Base-by-base conservation (phyloP, 2,113 vertebrate species). In the Callospermophilus lateralis region DNA sequence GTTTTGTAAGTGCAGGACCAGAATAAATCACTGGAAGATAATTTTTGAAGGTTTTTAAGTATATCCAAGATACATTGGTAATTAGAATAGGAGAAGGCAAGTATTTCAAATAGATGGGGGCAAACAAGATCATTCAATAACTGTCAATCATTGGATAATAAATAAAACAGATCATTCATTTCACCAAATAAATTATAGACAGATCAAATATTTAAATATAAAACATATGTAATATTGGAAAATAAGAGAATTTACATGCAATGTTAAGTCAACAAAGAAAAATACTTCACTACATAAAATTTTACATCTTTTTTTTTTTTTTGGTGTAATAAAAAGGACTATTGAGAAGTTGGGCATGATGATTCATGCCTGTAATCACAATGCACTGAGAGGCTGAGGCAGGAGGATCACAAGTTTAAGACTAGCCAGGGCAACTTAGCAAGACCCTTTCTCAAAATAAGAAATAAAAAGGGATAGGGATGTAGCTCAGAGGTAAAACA, bases 181-280 rank as follows among this genome's bases (percentile, higher is more conserved):
- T 95, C 39, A 51, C 9, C n/a, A 63, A 76, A 70, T 63, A 88
- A 94, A 92, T 79, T 85, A 32, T 24, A 70, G 15, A 77, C 1
- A 90, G 4, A 85, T 55, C 19, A 72, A 92, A 86, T 20, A 85
- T 77, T 65, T 95, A 92, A 86, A 79, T 42, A 93, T 39, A 63
- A n/a, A 84, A 83, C 24, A 67, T 51, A 51, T 16, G 67, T 32
- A 88, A 48, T 48, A 74, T 37, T 48, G 6, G 48, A 39, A 79
- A 96, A 76, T 48, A 9, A 8, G 37, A 95, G 15, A 3, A 15
- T 58, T 42, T 88, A 42, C 45, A 51, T 39, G 1, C 26, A 10
- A 10, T 68, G 28, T 30, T 61, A n/a, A 34, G 74, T 3, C 63
- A 87, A 48, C 34, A 74, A 90, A 94, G 32, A 81, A 95, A 68